Percentiles rank a stretch among this genome's conserved stretches.
phyloP scores from a whole-genome alignment of 2,113 vertebrate genomes.

The Dasyornis broadbenti region DNA sequence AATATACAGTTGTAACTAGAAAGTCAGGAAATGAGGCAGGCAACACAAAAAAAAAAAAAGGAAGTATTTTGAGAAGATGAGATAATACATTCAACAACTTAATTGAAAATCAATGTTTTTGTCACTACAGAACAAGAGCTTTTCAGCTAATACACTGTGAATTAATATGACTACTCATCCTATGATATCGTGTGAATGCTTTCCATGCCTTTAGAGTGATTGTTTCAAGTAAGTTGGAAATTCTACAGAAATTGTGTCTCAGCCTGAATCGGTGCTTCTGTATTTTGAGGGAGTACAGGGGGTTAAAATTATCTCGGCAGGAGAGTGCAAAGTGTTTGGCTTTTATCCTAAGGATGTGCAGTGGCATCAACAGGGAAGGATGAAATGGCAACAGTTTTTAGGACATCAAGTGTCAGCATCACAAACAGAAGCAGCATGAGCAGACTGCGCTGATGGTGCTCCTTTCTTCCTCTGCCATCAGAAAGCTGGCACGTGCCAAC shows the following conservation, averaged over 20 bases:
- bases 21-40: background rate
- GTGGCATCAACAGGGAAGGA: background rate
- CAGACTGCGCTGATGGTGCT: background rate
- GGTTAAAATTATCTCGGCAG: background rate
- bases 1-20: background rate
- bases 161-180: background rate
- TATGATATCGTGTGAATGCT: background rate
- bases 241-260: background rate
- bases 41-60: background rate
- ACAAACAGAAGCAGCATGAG: background rate
- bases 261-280: background rate
- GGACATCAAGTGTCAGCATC: slow-evolving; percentile 1
- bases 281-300: background rate
- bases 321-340: background rate
- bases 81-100: background rate
- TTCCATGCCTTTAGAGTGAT: background rate
- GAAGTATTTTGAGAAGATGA: background rate
- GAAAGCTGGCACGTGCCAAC: background rate
- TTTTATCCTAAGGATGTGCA: background rate
- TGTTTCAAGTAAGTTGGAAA: background rate
- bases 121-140: background rate
- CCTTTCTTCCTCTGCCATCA: slow-evolving; percentile 35
- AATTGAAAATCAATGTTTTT: background rate
- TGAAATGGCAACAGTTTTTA: background rate
- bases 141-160: background rate